Percentiles rank a stretch among this genome's conserved stretches.
Evolutionary conservation across 2,797 vertebrate genomes (phyloP).

Genomic region (Chelon labrosus): DNA sequence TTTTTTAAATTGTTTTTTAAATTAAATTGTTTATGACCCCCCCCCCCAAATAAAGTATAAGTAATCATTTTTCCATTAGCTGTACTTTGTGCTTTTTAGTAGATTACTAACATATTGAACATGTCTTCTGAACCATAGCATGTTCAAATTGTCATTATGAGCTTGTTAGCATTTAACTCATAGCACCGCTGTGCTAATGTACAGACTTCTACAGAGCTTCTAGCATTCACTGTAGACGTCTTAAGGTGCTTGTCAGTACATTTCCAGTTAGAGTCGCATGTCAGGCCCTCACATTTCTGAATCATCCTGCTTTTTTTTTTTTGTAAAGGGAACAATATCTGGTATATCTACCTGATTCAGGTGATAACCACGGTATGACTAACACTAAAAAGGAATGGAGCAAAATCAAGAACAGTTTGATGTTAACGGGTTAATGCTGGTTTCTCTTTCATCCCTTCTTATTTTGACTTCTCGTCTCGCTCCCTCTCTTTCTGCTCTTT

Average conservation of each 20-base stretch:
- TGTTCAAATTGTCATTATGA: neutral
- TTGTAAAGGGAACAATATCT: constrained; percentile 18
- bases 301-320: constrained; percentile 5
- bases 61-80: no score
- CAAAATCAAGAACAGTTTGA: constrained; percentile 4
- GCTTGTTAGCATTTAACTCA: neutral
- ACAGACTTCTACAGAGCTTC: neutral
- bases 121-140: neutral
- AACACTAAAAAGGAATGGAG: constrained; percentile 11
- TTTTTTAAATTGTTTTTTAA: no score
- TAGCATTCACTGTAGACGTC: neutral
- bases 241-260: neutral
- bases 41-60: no score
- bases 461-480: constrained; percentile 11
- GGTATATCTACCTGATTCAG: constrained; percentile 22
- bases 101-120: neutral
- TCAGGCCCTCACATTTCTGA: constrained; percentile 9
- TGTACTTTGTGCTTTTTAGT: neutral
- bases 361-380: constrained; percentile 11
- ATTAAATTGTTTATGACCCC: no score
- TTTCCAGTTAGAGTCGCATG: constrained; percentile 2
- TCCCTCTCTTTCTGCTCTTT: constrained; percentile 27
- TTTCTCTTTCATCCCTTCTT: constrained; percentile 26
- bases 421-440: constrained; percentile 7
- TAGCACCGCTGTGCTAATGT: neutral